These are phyloP conservation scores for Eriosoma lanigerum DNA, from an alignment of 1,140 invertebrate species.

Conservation along the genomic window DNA sequence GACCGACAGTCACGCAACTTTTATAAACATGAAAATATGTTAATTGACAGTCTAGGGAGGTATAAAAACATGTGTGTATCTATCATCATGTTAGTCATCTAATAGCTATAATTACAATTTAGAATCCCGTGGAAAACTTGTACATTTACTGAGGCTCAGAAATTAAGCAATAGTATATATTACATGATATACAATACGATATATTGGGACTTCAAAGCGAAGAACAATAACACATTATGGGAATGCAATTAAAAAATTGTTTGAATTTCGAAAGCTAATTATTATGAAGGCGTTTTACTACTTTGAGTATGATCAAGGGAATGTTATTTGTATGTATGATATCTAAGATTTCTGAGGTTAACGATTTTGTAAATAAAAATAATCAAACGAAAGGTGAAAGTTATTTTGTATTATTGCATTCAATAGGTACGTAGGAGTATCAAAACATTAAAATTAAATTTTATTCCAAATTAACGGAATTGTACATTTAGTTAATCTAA, in stretches of 20 bases:
- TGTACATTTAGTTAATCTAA: background rate
- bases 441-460: slow-evolving; percentile 19
- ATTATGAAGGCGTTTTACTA: slow-evolving; percentile 13
- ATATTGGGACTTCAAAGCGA: background rate
- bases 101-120: slow-evolving; percentile 43
- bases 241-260: slow-evolving; percentile 34
- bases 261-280: slow-evolving; percentile 10
- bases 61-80: background rate
- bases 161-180: slow-evolving; percentile 28
- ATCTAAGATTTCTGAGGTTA: background rate
- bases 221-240: slow-evolving; percentile 36
- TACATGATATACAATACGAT: slow-evolving; percentile 11
- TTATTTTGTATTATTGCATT: background rate
- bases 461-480: background rate
- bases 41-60: slow-evolving; percentile 28
- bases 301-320: slow-evolving; percentile 1
- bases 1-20: slow-evolving; percentile 11
- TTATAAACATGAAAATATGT: slow-evolving; percentile 33
- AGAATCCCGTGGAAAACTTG: slow-evolving; percentile 26
- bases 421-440: background rate
- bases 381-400: slow-evolving; percentile 31
- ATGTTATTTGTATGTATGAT: background rate
- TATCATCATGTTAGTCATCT: slow-evolving; percentile 6
- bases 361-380: slow-evolving; percentile 1
- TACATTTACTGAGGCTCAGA: background rate